Conservation (phyloP, 2,888 invertebrate genomes). For the Megamerina dolium region DNA sequence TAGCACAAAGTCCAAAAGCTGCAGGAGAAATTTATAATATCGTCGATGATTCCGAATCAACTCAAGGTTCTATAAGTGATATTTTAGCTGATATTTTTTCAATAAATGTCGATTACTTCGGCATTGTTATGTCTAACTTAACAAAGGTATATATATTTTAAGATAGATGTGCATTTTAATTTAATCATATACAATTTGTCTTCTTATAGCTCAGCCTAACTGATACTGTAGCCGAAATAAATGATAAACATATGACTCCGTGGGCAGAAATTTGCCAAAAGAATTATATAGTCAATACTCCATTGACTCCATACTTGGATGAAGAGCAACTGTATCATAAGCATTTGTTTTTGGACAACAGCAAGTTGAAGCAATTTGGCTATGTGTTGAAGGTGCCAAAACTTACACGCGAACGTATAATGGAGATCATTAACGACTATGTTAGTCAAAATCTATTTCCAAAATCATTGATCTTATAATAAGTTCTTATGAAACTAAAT, state of each 20-base stretch:
- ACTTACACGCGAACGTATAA: constrained; percentile 58
- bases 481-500: no score
- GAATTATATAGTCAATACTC: constrained; percentile 73
- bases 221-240: constrained; percentile 80
- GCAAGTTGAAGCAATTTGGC: constrained; percentile 57
- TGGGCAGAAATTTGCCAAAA: constrained; percentile 83
- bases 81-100: constrained; percentile 76
- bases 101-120: constrained; percentile 83
- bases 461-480: constrained; percentile 60
- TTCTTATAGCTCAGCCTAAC: constrained; percentile 65
- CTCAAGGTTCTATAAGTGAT: constrained; percentile 77
- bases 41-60: constrained; percentile 75
- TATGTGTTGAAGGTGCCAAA: constrained; percentile 58
- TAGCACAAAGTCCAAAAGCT: constrained; percentile 54
- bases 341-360: constrained; percentile 69
- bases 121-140: constrained; percentile 71
- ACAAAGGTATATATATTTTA: constrained; percentile 60
- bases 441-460: constrained; percentile 79
- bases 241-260: constrained; percentile 87
- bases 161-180: neutral
- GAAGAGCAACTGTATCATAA: constrained; percentile 75
- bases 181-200: constrained; percentile 7
- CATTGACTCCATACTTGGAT: constrained; percentile 81
- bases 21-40: constrained; percentile 68
- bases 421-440: constrained; percentile 74